Conservation (phyloP, 1,140 invertebrate species). For the Portunus trituberculatus region DNA sequence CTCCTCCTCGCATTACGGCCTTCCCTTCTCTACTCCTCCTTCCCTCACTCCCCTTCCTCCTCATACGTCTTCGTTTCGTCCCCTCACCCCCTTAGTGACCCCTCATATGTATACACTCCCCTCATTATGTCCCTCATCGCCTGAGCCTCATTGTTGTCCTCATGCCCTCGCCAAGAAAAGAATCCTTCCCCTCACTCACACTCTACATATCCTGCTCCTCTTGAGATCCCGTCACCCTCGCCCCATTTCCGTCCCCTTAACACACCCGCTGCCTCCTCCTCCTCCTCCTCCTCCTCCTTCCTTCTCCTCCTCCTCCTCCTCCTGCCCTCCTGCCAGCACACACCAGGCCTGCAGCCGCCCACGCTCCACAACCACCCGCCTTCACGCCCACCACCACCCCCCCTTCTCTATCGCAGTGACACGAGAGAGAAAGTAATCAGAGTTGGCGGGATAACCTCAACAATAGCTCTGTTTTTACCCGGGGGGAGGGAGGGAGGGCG, state of each 20-base stretch:
- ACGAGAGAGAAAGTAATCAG: constrained; percentile 55
- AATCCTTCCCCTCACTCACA: background rate
- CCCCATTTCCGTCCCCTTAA: background rate
- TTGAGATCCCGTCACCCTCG: background rate
- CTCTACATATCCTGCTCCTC: background rate
- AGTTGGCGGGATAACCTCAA: too few species aligned
- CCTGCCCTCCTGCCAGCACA: background rate
- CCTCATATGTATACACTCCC: background rate
- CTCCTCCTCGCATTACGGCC: background rate
- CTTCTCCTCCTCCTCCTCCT: background rate
- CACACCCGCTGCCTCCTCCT: background rate
- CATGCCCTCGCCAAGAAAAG: background rate
- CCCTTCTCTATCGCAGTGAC: constrained; percentile 28
- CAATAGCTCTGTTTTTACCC: background rate
- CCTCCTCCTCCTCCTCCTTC: background rate
- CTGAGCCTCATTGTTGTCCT: background rate
- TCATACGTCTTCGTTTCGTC: background rate
- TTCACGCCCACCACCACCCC: background rate
- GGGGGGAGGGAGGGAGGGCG: background rate
- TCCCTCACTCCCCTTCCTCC: background rate
- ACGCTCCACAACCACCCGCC: constrained; percentile 7
- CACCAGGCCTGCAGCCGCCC: constrained; percentile 27
- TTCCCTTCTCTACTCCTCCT: background rate
- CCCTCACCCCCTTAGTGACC: background rate
- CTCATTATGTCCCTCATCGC: background rate